Conservation (phyloP, 2,113 vertebrate genomes). For the Diphyllodes magnificus region DNA sequence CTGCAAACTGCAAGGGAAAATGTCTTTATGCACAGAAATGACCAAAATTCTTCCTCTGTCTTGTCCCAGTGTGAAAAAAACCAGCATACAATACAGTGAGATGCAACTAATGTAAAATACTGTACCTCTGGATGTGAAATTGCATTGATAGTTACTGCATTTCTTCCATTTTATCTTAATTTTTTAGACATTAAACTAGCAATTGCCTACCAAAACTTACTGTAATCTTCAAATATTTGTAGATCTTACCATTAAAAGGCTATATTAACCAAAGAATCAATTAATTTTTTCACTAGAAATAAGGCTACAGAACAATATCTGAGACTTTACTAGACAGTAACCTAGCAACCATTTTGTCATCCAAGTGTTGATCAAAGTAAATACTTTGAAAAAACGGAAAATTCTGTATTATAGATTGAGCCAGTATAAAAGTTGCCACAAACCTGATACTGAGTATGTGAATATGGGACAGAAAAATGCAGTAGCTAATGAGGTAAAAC, state of each 20-base stretch:
- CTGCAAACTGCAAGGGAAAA: neutral
- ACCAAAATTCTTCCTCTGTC: neutral
- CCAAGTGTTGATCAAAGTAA: neutral
- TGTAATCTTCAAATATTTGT: neutral
- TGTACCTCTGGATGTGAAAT: neutral
- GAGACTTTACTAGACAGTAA: neutral
- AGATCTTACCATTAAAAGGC: neutral
- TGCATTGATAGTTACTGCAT: neutral
- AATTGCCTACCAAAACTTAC: neutral
- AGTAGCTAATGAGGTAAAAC: neutral
- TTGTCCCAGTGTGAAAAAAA: neutral
- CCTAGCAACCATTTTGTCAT: neutral
- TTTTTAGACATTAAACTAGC: neutral
- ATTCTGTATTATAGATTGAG: neutral
- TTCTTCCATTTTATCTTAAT: neutral
- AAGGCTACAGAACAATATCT: fast-evolving
- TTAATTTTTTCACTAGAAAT: neutral
- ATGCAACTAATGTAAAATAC: neutral
- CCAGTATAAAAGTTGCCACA: neutral
- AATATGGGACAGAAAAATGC: neutral
- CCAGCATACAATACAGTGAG: neutral
- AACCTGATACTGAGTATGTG: neutral
- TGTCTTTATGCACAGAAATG: neutral
- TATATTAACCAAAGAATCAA: neutral
- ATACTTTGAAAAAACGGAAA: neutral